Evolutionary conservation across 2,797 vertebrate species (phyloP).

Genomic region (Pangasius macronema): DNA sequence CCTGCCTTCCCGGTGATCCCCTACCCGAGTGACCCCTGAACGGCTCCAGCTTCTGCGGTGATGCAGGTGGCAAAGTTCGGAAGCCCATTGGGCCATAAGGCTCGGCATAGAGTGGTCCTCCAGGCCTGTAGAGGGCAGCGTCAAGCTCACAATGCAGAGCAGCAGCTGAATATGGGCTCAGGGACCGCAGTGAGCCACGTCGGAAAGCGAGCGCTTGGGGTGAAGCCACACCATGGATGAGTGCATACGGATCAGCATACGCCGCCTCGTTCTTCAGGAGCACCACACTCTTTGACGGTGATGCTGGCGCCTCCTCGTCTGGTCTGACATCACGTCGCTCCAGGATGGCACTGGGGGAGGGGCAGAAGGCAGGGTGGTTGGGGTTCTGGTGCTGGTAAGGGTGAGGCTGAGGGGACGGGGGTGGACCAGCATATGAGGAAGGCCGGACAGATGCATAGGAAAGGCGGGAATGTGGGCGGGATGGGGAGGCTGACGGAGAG

Average conservation of each 20-base stretch:
- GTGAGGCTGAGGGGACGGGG: conserved; percentile 66
- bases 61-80: conserved; percentile 84
- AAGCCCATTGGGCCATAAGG: conserved; percentile 76
- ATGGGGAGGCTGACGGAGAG: conserved; percentile 81
- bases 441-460: conserved; percentile 89
- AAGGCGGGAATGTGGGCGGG: conserved; percentile 86
- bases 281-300: conserved; percentile 83
- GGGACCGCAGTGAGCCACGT: conserved; percentile 85
- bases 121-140: conserved; percentile 87
- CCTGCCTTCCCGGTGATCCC: conserved; percentile 89
- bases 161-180: conserved; percentile 91
- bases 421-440: conserved; percentile 87
- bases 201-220: conserved; percentile 89
- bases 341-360: conserved; percentile 96
- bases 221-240: conserved; percentile 88
- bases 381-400: conserved; percentile 73
- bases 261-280: conserved; percentile 91
- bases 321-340: conserved; percentile 94
- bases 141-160: conserved; percentile 92
- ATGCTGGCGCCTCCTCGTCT: conserved; percentile 83
- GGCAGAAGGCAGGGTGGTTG: conserved; percentile 80
- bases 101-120: conserved; percentile 75
- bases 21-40: conserved; percentile 85
- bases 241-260: conserved; percentile 89
- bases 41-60: conserved; percentile 90